Base-by-base conservation (phyloP, 2,113 vertebrate species). In the Corydoras maculifer region DNA sequence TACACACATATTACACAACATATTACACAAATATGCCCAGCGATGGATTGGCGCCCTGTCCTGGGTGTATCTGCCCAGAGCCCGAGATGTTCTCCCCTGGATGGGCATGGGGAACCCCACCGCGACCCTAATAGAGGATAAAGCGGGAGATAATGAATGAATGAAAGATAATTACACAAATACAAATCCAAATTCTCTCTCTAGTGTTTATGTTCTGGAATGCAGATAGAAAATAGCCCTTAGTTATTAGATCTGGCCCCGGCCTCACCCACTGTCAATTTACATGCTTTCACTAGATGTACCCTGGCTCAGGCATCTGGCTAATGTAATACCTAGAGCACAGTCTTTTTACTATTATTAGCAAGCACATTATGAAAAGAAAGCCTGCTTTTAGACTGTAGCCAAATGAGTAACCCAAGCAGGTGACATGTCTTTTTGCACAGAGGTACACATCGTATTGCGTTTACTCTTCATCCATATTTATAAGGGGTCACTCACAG, bases 401-500 rank as follows among this genome's bases (percentile, higher is more conserved):
- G 31, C 29, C 58, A 68, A 67, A 61, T 60, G 58, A 54, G 49
- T 54, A 62, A 62, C 29, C 48, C n/a, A 30, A 50, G 62, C 55
- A 43, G 59, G 59, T 35, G 13, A 68, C 49, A 32, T 58, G 57
- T 60, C n/a, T 51, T 29, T 8, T 32, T 14, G 11, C 58, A 50
- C 35, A 63, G 54, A 59, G 25, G 58, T 31, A 72, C 61, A 58
- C 32, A 48, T 48, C 29, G 9, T n/a, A 14, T 51, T 29, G 13
- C 51, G 59, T 29, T 65, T 54, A 9, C 61, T 25, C 65, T 11
- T 50, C 70, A 62, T 75, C 31, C 50, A 74, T 68, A 74, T 68
- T 68, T 63, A 75, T 50, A 58, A 65, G 54, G 57, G 14, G 25
- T 58, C 65, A 63, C 57, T 75, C 60, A 51, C 68, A 31, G 68